Percentiles rank a stretch among this genome's conserved stretches.
Evolutionary conservation across 2,888 invertebrate species (phyloP).

Genomic region (Frankliniella fusca): DNA sequence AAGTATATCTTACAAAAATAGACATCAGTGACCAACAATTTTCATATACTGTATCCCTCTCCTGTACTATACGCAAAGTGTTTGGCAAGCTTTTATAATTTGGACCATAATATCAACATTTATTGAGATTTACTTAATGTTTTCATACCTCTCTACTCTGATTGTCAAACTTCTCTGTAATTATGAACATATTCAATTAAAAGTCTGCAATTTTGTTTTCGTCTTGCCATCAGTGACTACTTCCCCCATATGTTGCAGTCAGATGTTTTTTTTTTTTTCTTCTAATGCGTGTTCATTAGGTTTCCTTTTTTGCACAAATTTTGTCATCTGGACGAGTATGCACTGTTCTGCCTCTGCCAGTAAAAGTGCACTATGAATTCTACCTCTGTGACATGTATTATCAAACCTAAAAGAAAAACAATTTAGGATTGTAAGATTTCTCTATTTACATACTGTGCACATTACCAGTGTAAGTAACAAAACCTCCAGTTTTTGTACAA

Average conservation of each 20-base stretch:
- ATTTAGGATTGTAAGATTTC: background rate
- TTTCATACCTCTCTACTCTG: no score
- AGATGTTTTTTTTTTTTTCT: background rate
- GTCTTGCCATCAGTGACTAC: background rate
- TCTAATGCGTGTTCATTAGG: background rate
- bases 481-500: background rate
- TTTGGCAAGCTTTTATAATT: background rate
- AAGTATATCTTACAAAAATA: no score
- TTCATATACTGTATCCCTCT: no score
- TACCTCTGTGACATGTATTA: background rate
- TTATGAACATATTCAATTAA: background rate
- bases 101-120: background rate
- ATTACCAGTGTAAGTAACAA: background rate
- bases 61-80: background rate
- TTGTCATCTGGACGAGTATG: background rate
- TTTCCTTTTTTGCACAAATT: background rate
- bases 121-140: no score
- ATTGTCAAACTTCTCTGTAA: background rate
- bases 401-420: background rate
- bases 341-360: background rate
- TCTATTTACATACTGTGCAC: background rate
- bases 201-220: background rate
- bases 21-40: no score
- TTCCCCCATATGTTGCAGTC: background rate
- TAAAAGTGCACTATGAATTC: background rate